A percentile compares a stretch with the other conserved stretches of the same genome.
These are phyloP conservation scores for Heteractis magnifica DNA, from an alignment of 92 coral and sea anemone genomes.

Conservation along the genomic window DNA sequence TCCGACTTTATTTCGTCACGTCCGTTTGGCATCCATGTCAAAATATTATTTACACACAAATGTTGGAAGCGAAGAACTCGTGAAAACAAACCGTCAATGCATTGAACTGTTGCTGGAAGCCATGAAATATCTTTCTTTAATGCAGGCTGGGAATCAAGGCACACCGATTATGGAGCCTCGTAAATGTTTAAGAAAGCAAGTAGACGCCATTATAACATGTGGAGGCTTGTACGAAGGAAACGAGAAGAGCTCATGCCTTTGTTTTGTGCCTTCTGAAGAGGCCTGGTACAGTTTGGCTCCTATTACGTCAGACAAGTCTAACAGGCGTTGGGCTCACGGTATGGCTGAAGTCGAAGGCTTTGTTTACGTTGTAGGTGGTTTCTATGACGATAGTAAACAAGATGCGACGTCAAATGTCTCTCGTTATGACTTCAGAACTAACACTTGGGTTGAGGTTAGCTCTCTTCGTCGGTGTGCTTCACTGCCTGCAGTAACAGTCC, in stretches of 20 bases:
- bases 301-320: neutral
- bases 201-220: constrained; percentile 11
- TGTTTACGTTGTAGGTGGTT: constrained; percentile 41
- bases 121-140: constrained; percentile 18
- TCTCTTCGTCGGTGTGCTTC: constrained; percentile 33
- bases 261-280: constrained; percentile 9
- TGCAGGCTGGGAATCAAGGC: constrained; percentile 1
- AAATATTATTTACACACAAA: constrained; percentile 21
- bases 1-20: constrained; percentile 32
- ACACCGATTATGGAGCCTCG: constrained; percentile 15
- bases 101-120: constrained; percentile 31
- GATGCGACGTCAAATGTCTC: constrained; percentile 49
- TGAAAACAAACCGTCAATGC: constrained; percentile 29
- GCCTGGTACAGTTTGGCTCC: constrained; percentile 41
- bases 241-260: constrained; percentile 3
- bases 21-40: constrained; percentile 35
- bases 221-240: constrained; percentile 29
- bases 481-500: constrained; percentile 45
- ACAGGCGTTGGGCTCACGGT: constrained; percentile 37
- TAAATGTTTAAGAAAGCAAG: constrained; percentile 21
- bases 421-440: constrained; percentile 44
- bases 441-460: constrained; percentile 49
- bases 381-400: constrained; percentile 36
- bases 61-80: constrained; percentile 29
- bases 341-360: constrained; percentile 33